These are phyloP conservation scores for Thamnophis elegans DNA, from an alignment of 2,797 vertebrate species.

Conservation along the genomic window DNA sequence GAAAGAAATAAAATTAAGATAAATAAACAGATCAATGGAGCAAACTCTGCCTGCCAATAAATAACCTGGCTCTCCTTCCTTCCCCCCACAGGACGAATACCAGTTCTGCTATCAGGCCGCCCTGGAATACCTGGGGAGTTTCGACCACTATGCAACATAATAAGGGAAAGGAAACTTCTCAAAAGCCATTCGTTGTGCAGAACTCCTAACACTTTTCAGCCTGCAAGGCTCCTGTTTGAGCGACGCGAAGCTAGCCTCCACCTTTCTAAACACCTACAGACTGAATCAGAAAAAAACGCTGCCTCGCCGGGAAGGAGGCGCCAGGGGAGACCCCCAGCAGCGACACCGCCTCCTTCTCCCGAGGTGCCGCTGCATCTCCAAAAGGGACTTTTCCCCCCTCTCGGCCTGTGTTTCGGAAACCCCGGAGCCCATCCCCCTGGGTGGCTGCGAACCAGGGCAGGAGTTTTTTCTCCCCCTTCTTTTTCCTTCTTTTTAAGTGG, in stretches of 20 bases:
- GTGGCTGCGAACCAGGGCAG: constrained; percentile 71
- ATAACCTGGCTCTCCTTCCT: neutral
- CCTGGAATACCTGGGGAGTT: constrained; percentile 98
- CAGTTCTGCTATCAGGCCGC: constrained; percentile 99
- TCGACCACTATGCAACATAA: constrained; percentile 99
- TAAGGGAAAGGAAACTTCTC: neutral
- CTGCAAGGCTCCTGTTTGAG: constrained; percentile 78
- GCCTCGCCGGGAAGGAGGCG: constrained; percentile 51
- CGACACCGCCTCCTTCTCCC: neutral
- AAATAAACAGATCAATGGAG: too few species aligned
- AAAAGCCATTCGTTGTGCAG: constrained; percentile 84
- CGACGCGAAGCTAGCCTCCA: constrained; percentile 79
- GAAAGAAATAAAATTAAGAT: neutral
- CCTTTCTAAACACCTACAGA: constrained; percentile 69
- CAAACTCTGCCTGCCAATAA: neutral
- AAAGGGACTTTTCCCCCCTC: neutral
- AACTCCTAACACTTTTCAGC: constrained; percentile 69
- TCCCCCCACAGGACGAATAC: constrained; percentile 88
- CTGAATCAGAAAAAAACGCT: constrained; percentile 48
- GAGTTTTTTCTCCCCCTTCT: constrained; percentile 13
- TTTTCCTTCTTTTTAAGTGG: constrained; percentile 72
- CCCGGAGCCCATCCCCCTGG: constrained; percentile 48
- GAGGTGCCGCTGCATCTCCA: constrained; percentile 40
- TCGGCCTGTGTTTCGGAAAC: constrained; percentile 20
- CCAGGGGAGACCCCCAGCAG: constrained; percentile 38